Evolutionary conservation across 1,140 invertebrate genomes (phyloP).

Genomic region (Gonioctena quinquepunctata): DNA sequence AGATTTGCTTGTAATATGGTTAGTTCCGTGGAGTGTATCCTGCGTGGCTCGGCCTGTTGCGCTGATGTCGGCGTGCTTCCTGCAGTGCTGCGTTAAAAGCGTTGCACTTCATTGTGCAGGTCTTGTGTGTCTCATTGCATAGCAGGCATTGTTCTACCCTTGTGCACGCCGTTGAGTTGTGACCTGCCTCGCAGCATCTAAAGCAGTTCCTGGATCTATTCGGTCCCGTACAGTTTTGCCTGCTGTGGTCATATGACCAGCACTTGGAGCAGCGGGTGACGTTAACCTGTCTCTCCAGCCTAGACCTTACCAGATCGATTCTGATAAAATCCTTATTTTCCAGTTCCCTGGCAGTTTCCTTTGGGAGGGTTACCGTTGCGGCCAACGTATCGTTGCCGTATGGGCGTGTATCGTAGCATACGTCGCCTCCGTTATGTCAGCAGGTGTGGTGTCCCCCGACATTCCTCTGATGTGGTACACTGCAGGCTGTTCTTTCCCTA

Average conservation of each 20-base stretch:
- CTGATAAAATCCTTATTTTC: background rate
- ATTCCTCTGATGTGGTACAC: too few relatives aligned
- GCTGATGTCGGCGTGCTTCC: too few relatives aligned
- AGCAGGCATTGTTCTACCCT: background rate
- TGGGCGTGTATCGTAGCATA: slow-evolving; percentile 13
- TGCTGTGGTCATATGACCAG: slow-evolving; percentile 25
- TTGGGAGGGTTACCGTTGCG: slow-evolving; percentile 8
- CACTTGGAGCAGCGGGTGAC: slow-evolving; percentile 25
- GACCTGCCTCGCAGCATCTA: slow-evolving; percentile 23
- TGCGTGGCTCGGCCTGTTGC: too few relatives aligned
- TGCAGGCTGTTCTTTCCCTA: too few relatives aligned
- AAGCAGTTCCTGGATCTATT: too few relatives aligned
- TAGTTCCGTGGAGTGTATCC: too few relatives aligned
- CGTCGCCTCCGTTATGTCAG: slow-evolving; percentile 19
- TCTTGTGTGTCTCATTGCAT: slow-evolving; percentile 7
- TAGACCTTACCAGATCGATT: slow-evolving; percentile 27
- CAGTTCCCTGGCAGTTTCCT: slow-evolving; percentile 1
- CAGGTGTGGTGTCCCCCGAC: slow-evolving; percentile 13
- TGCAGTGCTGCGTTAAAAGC: too few relatives aligned
- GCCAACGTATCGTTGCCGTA: slow-evolving; percentile 10
- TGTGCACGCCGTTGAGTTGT: slow-evolving; percentile 3
- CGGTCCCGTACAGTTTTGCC: slow-evolving; percentile 11
- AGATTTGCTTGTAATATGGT: too few relatives aligned
- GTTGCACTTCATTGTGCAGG: background rate
- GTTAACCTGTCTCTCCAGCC: slow-evolving; percentile 21